Evolutionary conservation across 2,888 invertebrate genomes (phyloP).

Genomic region (Hybos culiciformis): DNA sequence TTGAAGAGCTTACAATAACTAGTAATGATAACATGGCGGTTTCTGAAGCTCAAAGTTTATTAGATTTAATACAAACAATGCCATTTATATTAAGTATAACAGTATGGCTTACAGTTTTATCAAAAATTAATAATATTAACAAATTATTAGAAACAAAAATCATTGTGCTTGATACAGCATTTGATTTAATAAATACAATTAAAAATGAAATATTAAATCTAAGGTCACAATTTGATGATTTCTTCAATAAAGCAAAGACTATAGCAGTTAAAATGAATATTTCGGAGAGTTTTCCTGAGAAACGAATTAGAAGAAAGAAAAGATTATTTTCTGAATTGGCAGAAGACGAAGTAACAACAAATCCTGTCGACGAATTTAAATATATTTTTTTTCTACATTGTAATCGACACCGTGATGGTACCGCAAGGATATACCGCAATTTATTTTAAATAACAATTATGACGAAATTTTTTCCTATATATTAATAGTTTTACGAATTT

Average conservation of each 20-base stretch:
- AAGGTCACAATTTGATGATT: not conserved
- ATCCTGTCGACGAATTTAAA: not conserved
- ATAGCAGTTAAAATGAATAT: not conserved
- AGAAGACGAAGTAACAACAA: not conserved
- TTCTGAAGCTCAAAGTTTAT: not conserved
- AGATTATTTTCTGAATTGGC: not conserved
- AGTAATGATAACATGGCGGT: not conserved
- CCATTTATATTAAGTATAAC: not conserved
- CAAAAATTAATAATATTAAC: not conserved
- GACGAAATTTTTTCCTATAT: not conserved
- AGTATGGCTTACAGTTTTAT: not conserved
- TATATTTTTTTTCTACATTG: not conserved
- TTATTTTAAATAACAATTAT: not conserved
- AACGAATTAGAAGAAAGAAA: not conserved
- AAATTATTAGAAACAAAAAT: not conserved
- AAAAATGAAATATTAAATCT: not conserved
- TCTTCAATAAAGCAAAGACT: not conserved
- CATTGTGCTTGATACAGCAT: not conserved
- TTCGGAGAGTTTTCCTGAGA: not conserved
- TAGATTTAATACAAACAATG: not conserved
- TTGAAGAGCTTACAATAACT: not conserved
- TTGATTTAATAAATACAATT: not conserved
- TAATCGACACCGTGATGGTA: not conserved
- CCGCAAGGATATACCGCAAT: not conserved
- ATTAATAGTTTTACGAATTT: not conserved